Conservation (phyloP, 2,888 invertebrate species). For the Tricholauxania praeusta region DNA sequence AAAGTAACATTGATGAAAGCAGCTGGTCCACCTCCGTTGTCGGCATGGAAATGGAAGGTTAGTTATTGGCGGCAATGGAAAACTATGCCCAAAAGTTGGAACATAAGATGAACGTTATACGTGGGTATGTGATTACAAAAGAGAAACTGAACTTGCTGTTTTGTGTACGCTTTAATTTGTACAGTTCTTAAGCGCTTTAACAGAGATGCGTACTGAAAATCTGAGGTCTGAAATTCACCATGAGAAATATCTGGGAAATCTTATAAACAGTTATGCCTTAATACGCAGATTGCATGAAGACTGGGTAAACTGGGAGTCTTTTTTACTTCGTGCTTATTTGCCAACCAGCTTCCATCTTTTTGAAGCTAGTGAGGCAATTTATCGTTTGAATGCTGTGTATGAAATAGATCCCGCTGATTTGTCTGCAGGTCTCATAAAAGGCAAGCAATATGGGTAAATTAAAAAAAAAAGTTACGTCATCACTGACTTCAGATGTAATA, state of each 20-base stretch:
- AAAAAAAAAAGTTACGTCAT: no score
- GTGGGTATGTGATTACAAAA: constrained; percentile 38
- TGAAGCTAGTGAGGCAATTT: constrained; percentile 91
- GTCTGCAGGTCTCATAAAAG: constrained; percentile 68
- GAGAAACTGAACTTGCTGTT: no score
- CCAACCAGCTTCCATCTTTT: constrained; percentile 78
- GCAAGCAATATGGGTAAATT: constrained; percentile 46
- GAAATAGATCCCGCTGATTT: constrained; percentile 70
- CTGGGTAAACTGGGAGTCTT: constrained; percentile 44
- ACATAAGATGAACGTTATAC: constrained; percentile 41
- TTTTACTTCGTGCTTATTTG: constrained; percentile 23
- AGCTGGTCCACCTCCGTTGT: constrained; percentile 39
- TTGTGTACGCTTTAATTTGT: neutral
- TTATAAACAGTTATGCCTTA: constrained; percentile 42
- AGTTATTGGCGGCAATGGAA: constrained; percentile 41
- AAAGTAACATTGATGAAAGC: neutral
- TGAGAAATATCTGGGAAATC: constrained; percentile 44
- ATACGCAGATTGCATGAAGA: constrained; percentile 45
- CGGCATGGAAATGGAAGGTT: constrained; percentile 41
- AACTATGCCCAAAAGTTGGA: constrained; percentile 42
- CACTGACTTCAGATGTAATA: no score
- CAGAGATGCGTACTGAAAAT: constrained; percentile 40
- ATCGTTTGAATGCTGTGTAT: constrained; percentile 75
- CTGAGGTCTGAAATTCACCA: constrained; percentile 20
- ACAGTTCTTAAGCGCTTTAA: constrained; percentile 37